A percentile compares a stretch with the other conserved stretches of the same genome.
Conservation (phyloP, 2,797 vertebrate genomes). For the Neoniphon sammara region DNA sequence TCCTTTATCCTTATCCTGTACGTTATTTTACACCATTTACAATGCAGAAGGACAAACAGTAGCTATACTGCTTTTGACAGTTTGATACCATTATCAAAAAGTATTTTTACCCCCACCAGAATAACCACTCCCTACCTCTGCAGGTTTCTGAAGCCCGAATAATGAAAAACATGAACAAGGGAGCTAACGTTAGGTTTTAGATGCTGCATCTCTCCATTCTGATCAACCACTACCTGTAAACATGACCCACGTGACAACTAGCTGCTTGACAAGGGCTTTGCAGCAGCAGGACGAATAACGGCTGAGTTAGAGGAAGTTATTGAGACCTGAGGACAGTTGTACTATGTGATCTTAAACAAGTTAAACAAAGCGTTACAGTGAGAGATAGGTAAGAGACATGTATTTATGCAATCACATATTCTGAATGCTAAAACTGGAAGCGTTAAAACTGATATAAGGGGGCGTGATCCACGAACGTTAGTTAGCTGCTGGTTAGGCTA, state of each 20-base stretch:
- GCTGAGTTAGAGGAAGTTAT: slow-evolving; percentile 78
- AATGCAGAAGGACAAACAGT: too few relatives aligned
- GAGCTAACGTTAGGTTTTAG: too few relatives aligned
- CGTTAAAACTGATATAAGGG: slow-evolving; percentile 19
- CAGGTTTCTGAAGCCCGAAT: not conserved
- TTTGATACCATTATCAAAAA: too few relatives aligned
- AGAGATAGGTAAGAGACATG: slow-evolving; percentile 48
- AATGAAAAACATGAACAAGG: not conserved
- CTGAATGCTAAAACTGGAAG: not conserved
- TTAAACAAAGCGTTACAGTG: slow-evolving; percentile 39
- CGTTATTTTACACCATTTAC: too few relatives aligned
- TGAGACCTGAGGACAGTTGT: slow-evolving; percentile 47
- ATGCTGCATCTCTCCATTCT: not conserved
- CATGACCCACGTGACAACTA: slow-evolving; percentile 75
- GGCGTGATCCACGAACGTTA: slow-evolving; percentile 30
- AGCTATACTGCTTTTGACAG: too few relatives aligned
- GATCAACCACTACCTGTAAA: slow-evolving; percentile 71
- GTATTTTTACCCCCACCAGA: too few relatives aligned
- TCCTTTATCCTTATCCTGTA: too few relatives aligned
- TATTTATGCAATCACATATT: not conserved
- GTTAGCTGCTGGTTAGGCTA: slow-evolving; percentile 47
- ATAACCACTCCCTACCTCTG: too few relatives aligned
- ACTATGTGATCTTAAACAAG: slow-evolving; percentile 71
- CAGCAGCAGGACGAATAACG: slow-evolving; percentile 77
- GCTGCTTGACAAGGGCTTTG: slow-evolving; percentile 60